Percentiles rank a stretch among this genome's conserved stretches.
phyloP scores from a whole-genome alignment of 2,113 vertebrate genomes.

The pig (Sus scrofa) region T2T-Sscrofa CM000814.6:20971501-20972000 shows the following conservation, averaged over 20 bases:
- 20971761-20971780: neutral
- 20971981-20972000: neutral
- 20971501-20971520: neutral
- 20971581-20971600: too few species aligned
- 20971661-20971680: neutral
- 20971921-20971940: neutral
- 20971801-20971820: neutral
- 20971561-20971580: neutral
- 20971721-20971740: neutral
- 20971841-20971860: neutral
- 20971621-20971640: neutral
- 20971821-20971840: neutral
- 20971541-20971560: fast-evolving
- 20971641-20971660: too few species aligned
- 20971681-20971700: neutral
- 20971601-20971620: neutral
- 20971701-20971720: neutral
- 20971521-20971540: neutral
- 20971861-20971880: neutral
- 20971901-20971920: neutral
- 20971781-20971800: neutral
- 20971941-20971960: too few species aligned
- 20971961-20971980: too few species aligned
- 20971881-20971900: neutral
- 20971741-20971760: neutral